Percentiles rank a stretch among this genome's conserved stretches.
Evolutionary conservation across 2,888 invertebrate genomes (phyloP).

Genomic region (Cataglyphis albicans): DNA sequence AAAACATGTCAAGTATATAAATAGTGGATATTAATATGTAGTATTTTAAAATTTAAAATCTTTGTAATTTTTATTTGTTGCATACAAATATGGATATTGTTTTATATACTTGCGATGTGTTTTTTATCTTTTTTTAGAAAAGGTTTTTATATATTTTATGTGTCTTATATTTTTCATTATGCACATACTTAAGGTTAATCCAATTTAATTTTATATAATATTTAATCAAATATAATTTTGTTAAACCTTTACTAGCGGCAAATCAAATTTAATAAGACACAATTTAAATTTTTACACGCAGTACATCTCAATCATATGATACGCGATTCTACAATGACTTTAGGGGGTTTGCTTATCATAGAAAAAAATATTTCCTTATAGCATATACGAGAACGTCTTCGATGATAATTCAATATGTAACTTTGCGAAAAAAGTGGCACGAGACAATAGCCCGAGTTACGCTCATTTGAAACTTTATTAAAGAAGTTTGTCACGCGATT

Average conservation of each 20-base stretch:
- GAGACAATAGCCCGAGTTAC: constrained; percentile 23
- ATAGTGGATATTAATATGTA: not conserved
- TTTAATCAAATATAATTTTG: too few relatives aligned
- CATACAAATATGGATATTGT: not conserved
- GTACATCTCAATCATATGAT: too few relatives aligned
- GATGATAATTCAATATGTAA: constrained; percentile 14
- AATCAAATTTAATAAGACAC: too few relatives aligned
- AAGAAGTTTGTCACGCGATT: constrained; percentile 57
- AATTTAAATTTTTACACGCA: too few relatives aligned
- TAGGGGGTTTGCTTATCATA: not conserved
- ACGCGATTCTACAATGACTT: not conserved
- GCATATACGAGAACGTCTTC: not conserved
- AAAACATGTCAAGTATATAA: not conserved
- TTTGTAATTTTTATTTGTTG: not conserved
- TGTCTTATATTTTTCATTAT: not conserved
- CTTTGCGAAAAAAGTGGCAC: not conserved
- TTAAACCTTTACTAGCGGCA: too few relatives aligned
- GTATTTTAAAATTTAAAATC: not conserved
- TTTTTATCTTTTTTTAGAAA: not conserved
- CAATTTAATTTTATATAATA: too few relatives aligned
- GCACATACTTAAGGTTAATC: too few relatives aligned
- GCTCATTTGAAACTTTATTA: constrained; percentile 51
- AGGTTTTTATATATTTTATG: not conserved
- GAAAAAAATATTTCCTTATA: not conserved
- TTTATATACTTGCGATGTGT: not conserved